Conservation (phyloP, 1,140 invertebrate species). For the Camponotus vicinus region DNA sequence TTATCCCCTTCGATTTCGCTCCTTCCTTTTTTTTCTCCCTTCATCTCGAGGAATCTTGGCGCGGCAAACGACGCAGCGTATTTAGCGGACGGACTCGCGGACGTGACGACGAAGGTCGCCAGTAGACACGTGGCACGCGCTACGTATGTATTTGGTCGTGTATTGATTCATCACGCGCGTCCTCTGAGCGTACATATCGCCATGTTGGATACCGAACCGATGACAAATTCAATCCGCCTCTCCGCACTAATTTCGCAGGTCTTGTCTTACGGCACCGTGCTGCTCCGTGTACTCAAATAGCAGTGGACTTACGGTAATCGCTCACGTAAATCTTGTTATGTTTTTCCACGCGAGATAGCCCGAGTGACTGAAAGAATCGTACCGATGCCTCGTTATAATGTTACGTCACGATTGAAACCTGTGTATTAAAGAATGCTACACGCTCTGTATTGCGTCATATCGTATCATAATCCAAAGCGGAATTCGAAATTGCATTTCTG, state of each 20-base stretch:
- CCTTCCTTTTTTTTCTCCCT: background rate
- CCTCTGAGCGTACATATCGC: constrained; percentile 52
- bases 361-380: background rate
- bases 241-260: constrained; percentile 72
- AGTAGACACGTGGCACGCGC: constrained; percentile 74
- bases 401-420: background rate
- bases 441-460: background rate
- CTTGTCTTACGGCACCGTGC: constrained; percentile 68
- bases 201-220: constrained; percentile 75
- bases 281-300: constrained; percentile 76
- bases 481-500: background rate
- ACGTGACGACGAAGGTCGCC: constrained; percentile 63
- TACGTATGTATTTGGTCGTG: constrained; percentile 71
- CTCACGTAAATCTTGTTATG: background rate
- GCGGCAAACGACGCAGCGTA: background rate
- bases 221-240: constrained; percentile 67
- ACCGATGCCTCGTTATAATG: background rate
- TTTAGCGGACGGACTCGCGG: background rate
- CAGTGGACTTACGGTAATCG: constrained; percentile 72
- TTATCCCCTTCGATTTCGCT: background rate
- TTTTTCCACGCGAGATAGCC: background rate
- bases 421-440: background rate
- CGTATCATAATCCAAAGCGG: background rate
- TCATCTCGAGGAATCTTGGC: background rate
- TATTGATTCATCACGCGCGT: constrained; percentile 76